Base-by-base conservation (phyloP, 2,113 vertebrate species). In the Oncorhynchus kisutch region DNA sequence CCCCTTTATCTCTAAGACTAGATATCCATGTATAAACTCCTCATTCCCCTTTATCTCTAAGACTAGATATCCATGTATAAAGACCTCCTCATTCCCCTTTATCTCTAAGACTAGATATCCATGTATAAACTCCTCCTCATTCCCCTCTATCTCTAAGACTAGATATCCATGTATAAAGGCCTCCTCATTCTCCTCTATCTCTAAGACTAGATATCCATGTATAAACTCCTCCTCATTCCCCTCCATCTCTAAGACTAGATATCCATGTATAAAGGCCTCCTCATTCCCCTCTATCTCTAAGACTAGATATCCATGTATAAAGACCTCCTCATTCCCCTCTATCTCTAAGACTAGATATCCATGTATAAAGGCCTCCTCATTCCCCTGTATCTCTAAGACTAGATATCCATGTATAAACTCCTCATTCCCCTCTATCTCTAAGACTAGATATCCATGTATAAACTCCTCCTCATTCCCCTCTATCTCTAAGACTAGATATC, bases 341-440 rank as follows among this genome's bases (percentile, higher is more conserved):
- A 29, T 29, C 29, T 29, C 29, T 29, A 29, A 27, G 25, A 27
- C 25, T 27, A 27, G 25, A 27, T 27, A 27, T 27, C 25, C 25
- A 27, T 27, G 25, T 27, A 27, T 27, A 27, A 4, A 3, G 2
- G 3, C 27, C 20, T 20, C 8, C 66, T 73, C 71, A 22, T 81
- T n/a, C 59, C 66, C 60, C 60, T 64, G 2, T 27, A 27, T 27
- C 25, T 27, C 25, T 27, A 27, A 27, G 25, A 27, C 25, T 27
- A 27, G 25, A 27, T 27, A 27, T 27, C 25, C 25, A 27, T 27
- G 2, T 2, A 27, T 27, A 27, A 4, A 3, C 20, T 20, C 8
- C 66, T 73, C 71, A 22, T 81, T 25, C 64, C 69, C 60, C 60
- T 57, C 25, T 27, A 27, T 27, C 25, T 27, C 25, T 27, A 27